Base-by-base conservation (phyloP, 2,888 invertebrate species). In the Parasteatoda lunata region DNA sequence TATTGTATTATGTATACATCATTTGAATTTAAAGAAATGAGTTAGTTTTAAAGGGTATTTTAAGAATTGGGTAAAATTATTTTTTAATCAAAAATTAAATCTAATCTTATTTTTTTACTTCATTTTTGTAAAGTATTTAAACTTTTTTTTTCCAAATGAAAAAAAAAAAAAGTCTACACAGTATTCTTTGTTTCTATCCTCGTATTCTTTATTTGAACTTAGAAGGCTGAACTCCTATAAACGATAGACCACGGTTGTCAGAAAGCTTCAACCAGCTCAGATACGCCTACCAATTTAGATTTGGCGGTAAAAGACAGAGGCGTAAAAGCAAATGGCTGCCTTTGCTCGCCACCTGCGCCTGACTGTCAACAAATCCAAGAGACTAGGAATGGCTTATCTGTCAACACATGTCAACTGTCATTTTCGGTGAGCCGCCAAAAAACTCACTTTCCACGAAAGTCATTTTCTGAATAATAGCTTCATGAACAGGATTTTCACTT, bases 251-350 rank as follows among this genome's bases (percentile, higher is more conserved):
- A 13, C 9, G 54, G 59, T n/a, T 59, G 59, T 59, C 59, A 59
- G 59, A 59, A 6, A 2, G 59, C n/a, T 59, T 59, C 59, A 59
- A 7, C 7, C n/a, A 13, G n/a, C 59, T 4, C 4, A n/a, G 59
- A n/a, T 8, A 9, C 59, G 59, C 59, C 59, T 59, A 59, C 59
- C 59, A 59, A 59, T 59, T 59, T 59, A 59, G 59, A 59, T 13
- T 59, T n/a, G 59, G 59, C 59, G 59, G 59, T 59, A 59, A 59
- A 59, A 59, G 11, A 59, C 59, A 59, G 59, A 59, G 4, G 59
- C 9, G 59, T 66, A 8, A 66, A 66, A 76, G 76, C 76, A 65
- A 76, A 76, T 76, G 64, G 66, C 66, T 66, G 76, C 65, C 66
- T 64, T n/a, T 59, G n/a, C 7, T 8, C 48, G 65, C 76, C 76